These are phyloP conservation scores for Acheta domesticus DNA, from an alignment of 2,888 invertebrate species.

Conservation along the genomic window DNA sequence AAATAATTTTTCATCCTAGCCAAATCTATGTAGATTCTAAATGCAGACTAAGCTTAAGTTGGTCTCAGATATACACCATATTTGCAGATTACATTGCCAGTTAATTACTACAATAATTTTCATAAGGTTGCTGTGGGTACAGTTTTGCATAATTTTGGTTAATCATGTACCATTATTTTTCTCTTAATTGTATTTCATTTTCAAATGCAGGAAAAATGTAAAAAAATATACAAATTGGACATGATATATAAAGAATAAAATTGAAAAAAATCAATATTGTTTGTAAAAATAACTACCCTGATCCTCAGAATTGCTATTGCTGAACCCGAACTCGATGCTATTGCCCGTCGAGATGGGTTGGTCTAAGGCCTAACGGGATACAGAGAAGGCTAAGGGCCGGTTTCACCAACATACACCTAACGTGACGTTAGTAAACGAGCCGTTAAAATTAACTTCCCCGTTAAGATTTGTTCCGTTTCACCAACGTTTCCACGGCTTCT, in stretches of 20 bases:
- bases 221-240: slow-evolving; percentile 28
- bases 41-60: slow-evolving; percentile 18
- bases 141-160: slow-evolving; percentile 31
- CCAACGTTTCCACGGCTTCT: too few species aligned
- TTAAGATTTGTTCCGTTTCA: too few species aligned
- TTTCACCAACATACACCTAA: too few species aligned
- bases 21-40: neutral
- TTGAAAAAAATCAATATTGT: neutral
- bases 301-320: too few species aligned
- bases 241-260: neutral
- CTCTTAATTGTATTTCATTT: slow-evolving; percentile 37
- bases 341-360: too few species aligned
- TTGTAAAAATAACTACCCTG: too few species aligned
- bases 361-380: too few species aligned
- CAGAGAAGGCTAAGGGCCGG: too few species aligned
- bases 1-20: neutral
- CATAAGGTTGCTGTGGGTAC: slow-evolving; percentile 37
- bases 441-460: too few species aligned
- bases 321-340: too few species aligned
- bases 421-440: too few species aligned
- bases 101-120: slow-evolving; percentile 23
- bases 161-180: slow-evolving; percentile 34
- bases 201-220: slow-evolving; percentile 34
- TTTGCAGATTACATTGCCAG: slow-evolving; percentile 3
- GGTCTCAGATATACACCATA: neutral